Conservation (phyloP, 1,140 invertebrate species). For the Antheraea pernyi region DNA sequence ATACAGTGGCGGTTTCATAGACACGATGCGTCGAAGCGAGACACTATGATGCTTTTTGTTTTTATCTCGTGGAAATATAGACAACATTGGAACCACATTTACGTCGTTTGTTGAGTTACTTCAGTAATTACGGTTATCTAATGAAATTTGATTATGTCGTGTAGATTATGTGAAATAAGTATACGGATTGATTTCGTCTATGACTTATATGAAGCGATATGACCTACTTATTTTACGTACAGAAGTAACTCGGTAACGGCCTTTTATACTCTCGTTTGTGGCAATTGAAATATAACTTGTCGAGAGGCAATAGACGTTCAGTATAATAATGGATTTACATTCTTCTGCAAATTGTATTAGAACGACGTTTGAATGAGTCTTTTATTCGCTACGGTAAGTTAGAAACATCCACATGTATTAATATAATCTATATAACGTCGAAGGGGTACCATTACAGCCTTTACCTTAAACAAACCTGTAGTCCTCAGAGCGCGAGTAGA, state of each 20-base stretch:
- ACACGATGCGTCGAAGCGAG: neutral
- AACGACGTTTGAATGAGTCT: no score
- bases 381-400: no score
- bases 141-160: no score
- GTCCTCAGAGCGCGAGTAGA: no score
- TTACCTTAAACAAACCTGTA: no score
- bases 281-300: neutral
- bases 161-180: no score
- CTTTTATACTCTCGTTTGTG: neutral
- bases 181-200: neutral
- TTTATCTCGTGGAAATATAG: neutral
- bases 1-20: neutral
- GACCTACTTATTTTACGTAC: slow-evolving; percentile 3
- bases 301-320: neutral
- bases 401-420: no score
- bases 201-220: neutral
- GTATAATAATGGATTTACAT: neutral
- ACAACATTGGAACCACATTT: neutral
- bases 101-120: no score
- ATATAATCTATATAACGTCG: no score
- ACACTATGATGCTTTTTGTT: neutral
- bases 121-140: no score
- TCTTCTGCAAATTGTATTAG: no score
- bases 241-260: neutral
- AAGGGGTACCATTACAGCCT: no score